A percentile compares a stretch with the other conserved stretches of the same genome.
phyloP scores from a whole-genome alignment of 2,113 vertebrate genomes.

The Cheirogaleus medius region DNA sequence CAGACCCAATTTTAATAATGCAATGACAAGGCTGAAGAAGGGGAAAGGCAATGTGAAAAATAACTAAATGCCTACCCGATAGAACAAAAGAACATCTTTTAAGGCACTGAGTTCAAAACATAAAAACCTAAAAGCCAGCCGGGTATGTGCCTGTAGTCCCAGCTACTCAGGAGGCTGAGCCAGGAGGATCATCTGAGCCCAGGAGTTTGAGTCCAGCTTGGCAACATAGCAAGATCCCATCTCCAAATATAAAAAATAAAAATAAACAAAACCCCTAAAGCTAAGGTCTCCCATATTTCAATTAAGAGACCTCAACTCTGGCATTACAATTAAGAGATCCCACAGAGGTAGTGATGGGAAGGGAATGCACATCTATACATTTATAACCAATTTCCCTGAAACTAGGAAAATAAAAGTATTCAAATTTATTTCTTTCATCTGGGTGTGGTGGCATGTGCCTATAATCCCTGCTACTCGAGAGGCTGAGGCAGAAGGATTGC shows the following conservation, averaged over 20 bases:
- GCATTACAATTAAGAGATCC: neutral
- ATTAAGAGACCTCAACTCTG: constrained; percentile 15
- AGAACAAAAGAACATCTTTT: constrained; percentile 26
- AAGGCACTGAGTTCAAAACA: constrained; percentile 61
- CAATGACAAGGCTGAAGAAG: neutral
- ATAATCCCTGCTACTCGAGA: too few species aligned
- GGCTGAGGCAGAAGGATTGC: too few species aligned
- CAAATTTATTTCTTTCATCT: neutral
- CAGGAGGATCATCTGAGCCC: too few species aligned
- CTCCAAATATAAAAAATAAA: too few species aligned
- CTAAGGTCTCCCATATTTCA: neutral
- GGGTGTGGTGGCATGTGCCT: too few species aligned
- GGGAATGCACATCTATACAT: neutral
- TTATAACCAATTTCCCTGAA: constrained; percentile 37
- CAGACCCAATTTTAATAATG: constrained; percentile 1
- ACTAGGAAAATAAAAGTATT: constrained; percentile 13
- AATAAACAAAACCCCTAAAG: neutral
- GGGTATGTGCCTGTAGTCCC: too few species aligned
- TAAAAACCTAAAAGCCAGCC: too few species aligned
- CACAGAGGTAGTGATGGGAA: constrained; percentile 35
- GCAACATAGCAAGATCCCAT: too few species aligned
- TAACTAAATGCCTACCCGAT: neutral
- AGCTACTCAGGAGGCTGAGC: too few species aligned
- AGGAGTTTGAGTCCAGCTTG: too few species aligned
- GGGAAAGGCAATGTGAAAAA: neutral